Conservation (phyloP, 2,113 vertebrate species). For the Cololabis saira region DNA sequence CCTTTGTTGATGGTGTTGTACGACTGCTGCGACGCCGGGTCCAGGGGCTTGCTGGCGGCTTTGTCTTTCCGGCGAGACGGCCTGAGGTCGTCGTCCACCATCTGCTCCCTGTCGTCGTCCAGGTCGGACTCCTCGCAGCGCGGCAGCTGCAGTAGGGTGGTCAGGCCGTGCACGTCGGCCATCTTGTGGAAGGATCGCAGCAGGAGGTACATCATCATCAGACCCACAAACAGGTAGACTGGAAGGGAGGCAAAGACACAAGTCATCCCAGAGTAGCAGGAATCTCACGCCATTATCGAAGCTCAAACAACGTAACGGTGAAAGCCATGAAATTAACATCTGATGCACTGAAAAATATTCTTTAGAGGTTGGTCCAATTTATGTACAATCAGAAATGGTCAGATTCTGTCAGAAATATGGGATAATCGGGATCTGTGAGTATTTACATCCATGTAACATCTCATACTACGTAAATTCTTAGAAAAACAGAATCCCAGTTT, state of each 20-base stretch:
- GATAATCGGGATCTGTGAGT: too few relatives aligned
- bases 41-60: conserved; percentile 52
- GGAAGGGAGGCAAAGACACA: conserved; percentile 1
- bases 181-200: conserved; percentile 86
- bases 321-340: too few relatives aligned
- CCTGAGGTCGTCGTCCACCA: conserved; percentile 46
- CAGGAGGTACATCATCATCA: conserved; percentile 88
- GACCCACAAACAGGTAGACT: conserved; percentile 89
- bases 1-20: conserved; percentile 84
- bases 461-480: too few relatives aligned
- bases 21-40: conserved; percentile 61
- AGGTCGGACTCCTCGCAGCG: conserved; percentile 66
- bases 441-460: too few relatives aligned
- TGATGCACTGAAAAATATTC: too few relatives aligned
- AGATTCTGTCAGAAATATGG: too few relatives aligned
- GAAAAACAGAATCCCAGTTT: too few relatives aligned
- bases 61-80: conserved; percentile 4
- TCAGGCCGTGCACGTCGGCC: conserved; percentile 86
- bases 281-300: too few relatives aligned
- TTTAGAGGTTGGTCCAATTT: too few relatives aligned
- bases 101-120: conserved; percentile 73
- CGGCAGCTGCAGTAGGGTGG: conserved; percentile 85
- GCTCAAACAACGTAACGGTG: too few relatives aligned
- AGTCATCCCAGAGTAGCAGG: too few relatives aligned
- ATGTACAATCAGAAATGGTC: too few relatives aligned